Conservation (phyloP, 2,113 vertebrate genomes). For the Apteryx mantelli region DNA sequence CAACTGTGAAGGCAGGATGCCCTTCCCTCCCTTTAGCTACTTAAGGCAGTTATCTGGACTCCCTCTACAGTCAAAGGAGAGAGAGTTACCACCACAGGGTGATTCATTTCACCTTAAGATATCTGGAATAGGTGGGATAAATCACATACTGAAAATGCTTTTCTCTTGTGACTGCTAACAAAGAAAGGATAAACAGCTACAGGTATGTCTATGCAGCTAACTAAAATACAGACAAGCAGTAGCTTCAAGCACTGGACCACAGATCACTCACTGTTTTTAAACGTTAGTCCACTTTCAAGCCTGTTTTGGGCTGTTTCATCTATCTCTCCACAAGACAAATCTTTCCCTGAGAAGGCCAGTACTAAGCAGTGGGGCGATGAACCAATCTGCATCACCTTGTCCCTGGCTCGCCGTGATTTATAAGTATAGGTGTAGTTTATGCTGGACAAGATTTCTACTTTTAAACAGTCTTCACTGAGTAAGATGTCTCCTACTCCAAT, state of each 20-base stretch:
- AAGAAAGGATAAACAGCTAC: not conserved
- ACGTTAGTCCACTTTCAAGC: not conserved
- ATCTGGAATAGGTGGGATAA: not conserved
- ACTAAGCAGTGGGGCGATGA: not conserved
- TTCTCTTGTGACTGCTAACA: not conserved
- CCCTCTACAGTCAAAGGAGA: not conserved
- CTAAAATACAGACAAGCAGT: not conserved
- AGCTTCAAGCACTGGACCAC: not conserved
- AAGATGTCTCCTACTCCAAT: not conserved
- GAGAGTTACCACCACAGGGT: not conserved
- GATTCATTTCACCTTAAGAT: not conserved
- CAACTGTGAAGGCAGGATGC: not conserved
- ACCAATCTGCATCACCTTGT: not conserved
- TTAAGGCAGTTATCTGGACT: not conserved
- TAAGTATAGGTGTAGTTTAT: not conserved
- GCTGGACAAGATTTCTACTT: not conserved
- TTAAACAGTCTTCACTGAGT: not conserved
- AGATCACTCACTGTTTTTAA: not conserved
- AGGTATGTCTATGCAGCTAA: not conserved
- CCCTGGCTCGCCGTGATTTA: not conserved
- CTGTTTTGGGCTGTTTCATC: not conserved
- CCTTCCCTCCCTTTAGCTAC: not conserved
- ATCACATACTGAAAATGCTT: not conserved
- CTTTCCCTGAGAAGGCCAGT: not conserved
- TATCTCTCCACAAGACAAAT: not conserved